Evolutionary conservation across 2,797 vertebrate genomes (phyloP).

Genomic region (Phyllotis vaccarum): DNA sequence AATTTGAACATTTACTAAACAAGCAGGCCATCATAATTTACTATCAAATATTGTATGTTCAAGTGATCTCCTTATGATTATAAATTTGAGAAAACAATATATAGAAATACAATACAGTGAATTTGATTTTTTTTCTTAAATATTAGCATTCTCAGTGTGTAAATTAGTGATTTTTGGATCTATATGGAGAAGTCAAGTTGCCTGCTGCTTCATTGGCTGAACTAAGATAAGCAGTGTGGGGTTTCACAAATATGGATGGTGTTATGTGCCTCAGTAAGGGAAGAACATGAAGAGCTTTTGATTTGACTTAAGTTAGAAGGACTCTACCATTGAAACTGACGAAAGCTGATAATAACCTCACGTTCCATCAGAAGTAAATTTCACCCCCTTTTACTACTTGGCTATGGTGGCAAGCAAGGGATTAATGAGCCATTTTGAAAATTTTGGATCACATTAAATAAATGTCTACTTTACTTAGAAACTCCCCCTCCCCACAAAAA

Average conservation of each 20-base stretch:
- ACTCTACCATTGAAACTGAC: not conserved
- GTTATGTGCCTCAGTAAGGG: not conserved
- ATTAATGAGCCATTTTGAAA: constrained; percentile 49
- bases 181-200: not conserved
- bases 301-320: not conserved
- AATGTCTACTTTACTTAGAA: not conserved
- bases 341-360: not conserved
- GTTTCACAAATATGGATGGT: not conserved
- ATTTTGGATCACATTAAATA: not conserved
- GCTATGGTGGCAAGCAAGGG: not conserved
- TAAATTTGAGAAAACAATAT: not conserved
- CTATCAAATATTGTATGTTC: not conserved
- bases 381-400: not conserved
- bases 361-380: not conserved
- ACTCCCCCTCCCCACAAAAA: not conserved
- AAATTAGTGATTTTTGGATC: constrained; percentile 48
- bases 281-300: not conserved
- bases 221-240: not conserved
- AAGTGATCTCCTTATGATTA: constrained; percentile 21
- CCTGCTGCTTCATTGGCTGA: not conserved
- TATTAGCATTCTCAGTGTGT: not conserved
- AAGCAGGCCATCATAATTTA: constrained; percentile 10
- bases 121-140: not conserved
- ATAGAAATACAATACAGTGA: not conserved
- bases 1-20: constrained; percentile 50